These are phyloP conservation scores for Scolopax rusticola DNA, from an alignment of 2,797 vertebrate species.

Conservation along the genomic window DNA sequence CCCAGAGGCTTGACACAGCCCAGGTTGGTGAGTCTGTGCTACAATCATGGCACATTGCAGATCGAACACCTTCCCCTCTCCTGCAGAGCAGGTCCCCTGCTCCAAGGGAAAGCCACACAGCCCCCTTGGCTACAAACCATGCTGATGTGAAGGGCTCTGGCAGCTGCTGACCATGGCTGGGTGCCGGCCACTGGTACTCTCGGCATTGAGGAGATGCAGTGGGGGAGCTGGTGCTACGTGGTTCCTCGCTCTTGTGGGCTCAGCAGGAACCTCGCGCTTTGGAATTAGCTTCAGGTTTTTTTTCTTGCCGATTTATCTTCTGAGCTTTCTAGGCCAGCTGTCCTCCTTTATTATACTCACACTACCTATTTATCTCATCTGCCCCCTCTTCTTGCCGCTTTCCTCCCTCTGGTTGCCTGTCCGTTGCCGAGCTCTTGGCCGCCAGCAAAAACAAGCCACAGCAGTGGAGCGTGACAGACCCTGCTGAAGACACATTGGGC, in stretches of 20 bases:
- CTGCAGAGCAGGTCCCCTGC: background rate
- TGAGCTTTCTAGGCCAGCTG: constrained; percentile 67
- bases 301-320: background rate
- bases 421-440: background rate
- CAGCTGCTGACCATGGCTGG: background rate
- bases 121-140: background rate
- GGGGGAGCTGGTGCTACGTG: rapidly evolving
- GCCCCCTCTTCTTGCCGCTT: background rate
- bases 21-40: rapidly evolving
- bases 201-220: rapidly evolving
- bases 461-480: background rate
- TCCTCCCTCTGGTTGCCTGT: background rate
- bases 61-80: background rate
- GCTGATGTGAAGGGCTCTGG: background rate
- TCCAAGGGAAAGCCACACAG: background rate
- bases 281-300: background rate
- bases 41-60: background rate
- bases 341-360: constrained; percentile 63
- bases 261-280: background rate
- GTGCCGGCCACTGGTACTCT: background rate
- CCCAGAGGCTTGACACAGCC: rapidly evolving
- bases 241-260: background rate
- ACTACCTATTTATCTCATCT: constrained; percentile 21
- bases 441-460: constrained; percentile 19
- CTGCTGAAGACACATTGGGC: background rate